Evolutionary conservation across 1,140 invertebrate species (phyloP).

Genomic region (Oedothorax gibbosus): DNA sequence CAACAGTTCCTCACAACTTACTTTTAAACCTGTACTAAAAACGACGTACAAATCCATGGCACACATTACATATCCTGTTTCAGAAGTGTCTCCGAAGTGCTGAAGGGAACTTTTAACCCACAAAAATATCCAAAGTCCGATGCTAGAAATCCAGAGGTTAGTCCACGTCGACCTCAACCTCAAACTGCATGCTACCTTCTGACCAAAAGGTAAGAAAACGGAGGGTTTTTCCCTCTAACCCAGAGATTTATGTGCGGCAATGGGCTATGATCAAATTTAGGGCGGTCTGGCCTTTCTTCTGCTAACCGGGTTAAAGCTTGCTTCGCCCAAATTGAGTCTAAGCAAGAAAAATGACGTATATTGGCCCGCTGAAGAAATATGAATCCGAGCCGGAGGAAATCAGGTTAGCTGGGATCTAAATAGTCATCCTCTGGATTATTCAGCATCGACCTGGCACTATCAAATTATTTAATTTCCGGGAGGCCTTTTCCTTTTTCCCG

Average conservation of each 20-base stretch:
- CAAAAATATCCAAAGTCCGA: too few relatives aligned
- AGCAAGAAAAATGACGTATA: conserved; percentile 62
- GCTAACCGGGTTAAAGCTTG: conserved; percentile 57
- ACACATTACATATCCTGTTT: too few relatives aligned
- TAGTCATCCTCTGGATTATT: conserved; percentile 60
- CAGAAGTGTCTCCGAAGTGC: too few relatives aligned
- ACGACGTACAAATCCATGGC: too few relatives aligned
- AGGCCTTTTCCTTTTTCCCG: conserved; percentile 51
- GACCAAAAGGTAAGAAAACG: conserved; percentile 55
- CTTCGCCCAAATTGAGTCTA: conserved; percentile 56
- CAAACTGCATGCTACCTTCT: conserved; percentile 28
- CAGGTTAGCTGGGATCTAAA: conserved; percentile 59
- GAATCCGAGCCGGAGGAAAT: conserved; percentile 46
- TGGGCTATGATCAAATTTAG: conserved; percentile 61
- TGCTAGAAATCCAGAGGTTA: too few relatives aligned
- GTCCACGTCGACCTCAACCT: too few relatives aligned
- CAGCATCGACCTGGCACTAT: conserved; percentile 61
- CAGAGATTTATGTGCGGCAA: conserved; percentile 57
- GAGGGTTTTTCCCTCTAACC: conserved; percentile 49
- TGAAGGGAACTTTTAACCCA: too few relatives aligned
- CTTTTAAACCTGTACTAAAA: too few relatives aligned
- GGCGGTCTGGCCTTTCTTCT: conserved; percentile 57
- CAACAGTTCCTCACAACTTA: too few relatives aligned
- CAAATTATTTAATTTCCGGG: conserved; percentile 62
- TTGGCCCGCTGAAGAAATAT: conserved; percentile 60